Evolutionary conservation across 1,140 invertebrate species (phyloP).

Genomic region (Drosophila pandora): DNA sequence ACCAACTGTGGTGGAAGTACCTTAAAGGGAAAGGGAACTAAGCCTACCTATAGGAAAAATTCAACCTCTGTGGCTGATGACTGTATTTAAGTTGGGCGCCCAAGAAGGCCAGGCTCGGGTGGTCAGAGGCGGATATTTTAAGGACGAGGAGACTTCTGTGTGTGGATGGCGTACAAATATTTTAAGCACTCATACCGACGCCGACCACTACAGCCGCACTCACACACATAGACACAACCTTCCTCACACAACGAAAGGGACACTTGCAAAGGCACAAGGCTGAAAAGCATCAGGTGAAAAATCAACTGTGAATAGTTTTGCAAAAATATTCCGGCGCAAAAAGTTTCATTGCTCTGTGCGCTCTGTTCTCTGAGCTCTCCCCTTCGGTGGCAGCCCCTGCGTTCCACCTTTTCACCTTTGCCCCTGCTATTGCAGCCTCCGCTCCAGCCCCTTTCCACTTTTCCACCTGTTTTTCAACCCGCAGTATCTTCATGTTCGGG

Average conservation of each 20-base stretch:
- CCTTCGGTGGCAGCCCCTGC: background rate
- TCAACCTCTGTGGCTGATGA: slow-evolving; percentile 4
- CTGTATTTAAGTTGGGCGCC: slow-evolving; percentile 54
- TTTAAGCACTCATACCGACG: slow-evolving; percentile 62
- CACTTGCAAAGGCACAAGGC: slow-evolving; percentile 14
- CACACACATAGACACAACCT: background rate
- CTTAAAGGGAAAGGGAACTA: background rate
- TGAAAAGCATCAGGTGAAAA: slow-evolving; percentile 81
- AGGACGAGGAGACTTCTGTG: slow-evolving; percentile 14
- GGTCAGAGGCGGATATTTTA: slow-evolving; percentile 46
- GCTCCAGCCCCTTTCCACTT: slow-evolving; percentile 2
- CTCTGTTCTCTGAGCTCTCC: slow-evolving; percentile 1
- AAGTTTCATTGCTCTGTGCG: slow-evolving; percentile 70
- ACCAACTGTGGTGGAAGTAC: background rate
- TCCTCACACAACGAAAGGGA: background rate
- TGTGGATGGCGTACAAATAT: slow-evolving; percentile 64
- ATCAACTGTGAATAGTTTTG: slow-evolving; percentile 81
- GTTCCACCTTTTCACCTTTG: slow-evolving; percentile 12
- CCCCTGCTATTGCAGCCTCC: slow-evolving; percentile 6
- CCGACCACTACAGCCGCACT: slow-evolving; percentile 14
- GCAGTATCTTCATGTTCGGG: slow-evolving; percentile 43
- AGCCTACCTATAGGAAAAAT: slow-evolving; percentile 7
- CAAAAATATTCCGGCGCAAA: slow-evolving; percentile 78
- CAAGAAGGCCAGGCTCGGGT: slow-evolving; percentile 37
- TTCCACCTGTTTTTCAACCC: background rate